Conservation (phyloP, 2,113 vertebrate species). For the Carassius carassius region DNA sequence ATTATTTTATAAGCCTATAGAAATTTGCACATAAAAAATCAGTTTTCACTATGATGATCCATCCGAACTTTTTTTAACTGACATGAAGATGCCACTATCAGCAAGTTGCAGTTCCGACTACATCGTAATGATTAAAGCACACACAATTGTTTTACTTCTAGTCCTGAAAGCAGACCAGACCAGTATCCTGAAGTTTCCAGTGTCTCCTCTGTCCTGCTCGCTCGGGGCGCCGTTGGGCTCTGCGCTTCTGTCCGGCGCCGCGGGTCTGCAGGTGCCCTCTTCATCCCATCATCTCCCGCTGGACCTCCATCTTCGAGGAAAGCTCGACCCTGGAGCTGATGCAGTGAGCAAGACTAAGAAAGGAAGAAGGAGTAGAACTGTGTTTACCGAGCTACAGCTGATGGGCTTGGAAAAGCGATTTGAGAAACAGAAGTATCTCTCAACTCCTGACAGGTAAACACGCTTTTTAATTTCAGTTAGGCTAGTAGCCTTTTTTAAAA, state of each 20-base stretch:
- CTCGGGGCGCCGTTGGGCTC: slow-evolving; percentile 80
- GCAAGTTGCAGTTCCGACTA: background rate
- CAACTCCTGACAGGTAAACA: slow-evolving; percentile 92
- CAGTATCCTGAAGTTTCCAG: slow-evolving; percentile 91
- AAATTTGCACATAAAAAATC: background rate
- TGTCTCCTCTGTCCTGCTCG: slow-evolving; percentile 88
- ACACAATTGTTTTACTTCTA: slow-evolving; percentile 52
- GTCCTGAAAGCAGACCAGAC: slow-evolving; percentile 91
- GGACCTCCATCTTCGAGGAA: slow-evolving; percentile 94
- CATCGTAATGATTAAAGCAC: background rate
- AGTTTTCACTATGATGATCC: too few relatives aligned
- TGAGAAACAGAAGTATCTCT: slow-evolving; percentile 99
- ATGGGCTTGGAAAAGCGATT: slow-evolving; percentile 99
- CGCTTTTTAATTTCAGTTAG: background rate
- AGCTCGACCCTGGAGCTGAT: slow-evolving; percentile 84
- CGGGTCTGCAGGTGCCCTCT: slow-evolving; percentile 80
- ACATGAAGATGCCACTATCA: background rate
- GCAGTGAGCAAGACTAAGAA: slow-evolving; percentile 87
- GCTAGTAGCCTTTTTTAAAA: background rate
- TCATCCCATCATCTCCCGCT: slow-evolving; percentile 87
- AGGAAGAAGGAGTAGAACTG: slow-evolving; percentile 93
- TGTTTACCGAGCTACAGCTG: slow-evolving; percentile 97
- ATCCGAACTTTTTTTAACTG: background rate
- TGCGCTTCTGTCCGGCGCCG: slow-evolving; percentile 83
- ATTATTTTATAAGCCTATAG: background rate